Base-by-base conservation (phyloP, 2,113 vertebrate species). In the Piprites chloris region DNA sequence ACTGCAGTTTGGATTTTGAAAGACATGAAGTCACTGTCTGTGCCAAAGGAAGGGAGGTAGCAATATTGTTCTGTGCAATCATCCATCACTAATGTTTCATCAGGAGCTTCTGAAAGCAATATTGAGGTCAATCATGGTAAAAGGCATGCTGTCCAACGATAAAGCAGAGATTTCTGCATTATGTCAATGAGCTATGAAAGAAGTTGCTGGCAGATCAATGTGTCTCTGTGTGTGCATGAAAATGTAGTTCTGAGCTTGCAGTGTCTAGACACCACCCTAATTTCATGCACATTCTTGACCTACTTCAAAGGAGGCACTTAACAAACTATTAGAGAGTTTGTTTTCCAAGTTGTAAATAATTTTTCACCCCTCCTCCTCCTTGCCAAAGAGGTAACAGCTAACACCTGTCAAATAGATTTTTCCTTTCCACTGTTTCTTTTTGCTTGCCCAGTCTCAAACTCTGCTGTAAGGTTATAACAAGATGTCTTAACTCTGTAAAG, bases 231-330 rank as follows among this genome's bases (percentile, higher is more conserved):
- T 67, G 41, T 23, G 32, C 19, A 47, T 23, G 53, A 79, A 89
- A 80, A 79, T 4, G 27, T 42, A 85, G 49, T 53, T 92, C 47
- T 87, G 69, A 89, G n/a, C 20, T 91, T 87, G 32, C 26, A 47
- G 19, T 37, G 56, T 71, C 72, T 74, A 81, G 65, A 95, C 76
- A 69, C 37, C 2, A 1, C 44, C 41, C 20, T 91, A 73, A 67
- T 82, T 91, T 65, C 39, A 65, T 66, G 66, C 28, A 69, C 55
- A 41, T 79, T 93, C 44, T 52, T 79, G 16, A 84, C 35, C 18
- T 87, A 30, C 69, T 93, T 95, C 77, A 89, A 72, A 96, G 62
- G 12, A 92, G 23, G 33, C n/a, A 73, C 21, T 77, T 83, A 87
- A 59, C 14, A 87, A 77, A 74, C 32, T 32, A 22, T 42, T 78